Conservation (phyloP, 1,140 invertebrate species). For the Papilio polytes region DNA sequence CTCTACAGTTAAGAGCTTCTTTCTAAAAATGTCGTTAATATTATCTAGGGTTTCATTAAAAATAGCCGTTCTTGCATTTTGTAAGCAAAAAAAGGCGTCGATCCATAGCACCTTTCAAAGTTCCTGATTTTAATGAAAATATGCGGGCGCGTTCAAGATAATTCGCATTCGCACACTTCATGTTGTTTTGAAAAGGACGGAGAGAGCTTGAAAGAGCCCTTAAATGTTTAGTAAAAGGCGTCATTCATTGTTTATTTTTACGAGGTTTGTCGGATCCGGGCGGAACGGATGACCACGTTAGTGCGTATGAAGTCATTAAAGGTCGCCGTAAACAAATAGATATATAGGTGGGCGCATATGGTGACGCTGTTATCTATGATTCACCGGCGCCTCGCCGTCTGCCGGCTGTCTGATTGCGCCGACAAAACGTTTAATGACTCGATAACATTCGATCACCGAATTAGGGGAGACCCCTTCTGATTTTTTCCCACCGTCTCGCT, state of each 20-base stretch:
- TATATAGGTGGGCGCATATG: conserved; percentile 71
- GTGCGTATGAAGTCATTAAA: conserved; percentile 66
- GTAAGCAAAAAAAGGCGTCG: neutral
- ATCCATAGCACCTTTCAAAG: conserved; percentile 12
- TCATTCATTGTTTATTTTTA: conserved; percentile 57
- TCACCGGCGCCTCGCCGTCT: conserved; percentile 79
- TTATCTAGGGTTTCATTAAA: neutral
- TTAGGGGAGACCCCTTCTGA: conserved; percentile 49
- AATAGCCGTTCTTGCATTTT: neutral
- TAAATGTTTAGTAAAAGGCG: conserved; percentile 29
- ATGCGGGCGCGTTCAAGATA: conserved; percentile 31
- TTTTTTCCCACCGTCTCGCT: neutral
- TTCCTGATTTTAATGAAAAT: conserved; percentile 33
- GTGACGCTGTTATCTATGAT: conserved; percentile 72
- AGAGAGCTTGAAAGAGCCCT: conserved; percentile 24
- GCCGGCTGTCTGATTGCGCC: conserved; percentile 68
- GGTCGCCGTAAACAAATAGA: conserved; percentile 75
- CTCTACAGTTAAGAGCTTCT: neutral
- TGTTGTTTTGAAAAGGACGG: conserved; percentile 35
- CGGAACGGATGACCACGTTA: conserved; percentile 58
- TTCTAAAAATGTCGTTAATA: neutral
- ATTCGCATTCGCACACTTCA: conserved; percentile 3
- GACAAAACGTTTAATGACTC: conserved; percentile 64
- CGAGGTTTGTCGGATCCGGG: conserved; percentile 54
- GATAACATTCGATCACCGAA: conserved; percentile 52